Conservation (phyloP, 2,888 invertebrate species). For the Eurytoma adleriae region DNA sequence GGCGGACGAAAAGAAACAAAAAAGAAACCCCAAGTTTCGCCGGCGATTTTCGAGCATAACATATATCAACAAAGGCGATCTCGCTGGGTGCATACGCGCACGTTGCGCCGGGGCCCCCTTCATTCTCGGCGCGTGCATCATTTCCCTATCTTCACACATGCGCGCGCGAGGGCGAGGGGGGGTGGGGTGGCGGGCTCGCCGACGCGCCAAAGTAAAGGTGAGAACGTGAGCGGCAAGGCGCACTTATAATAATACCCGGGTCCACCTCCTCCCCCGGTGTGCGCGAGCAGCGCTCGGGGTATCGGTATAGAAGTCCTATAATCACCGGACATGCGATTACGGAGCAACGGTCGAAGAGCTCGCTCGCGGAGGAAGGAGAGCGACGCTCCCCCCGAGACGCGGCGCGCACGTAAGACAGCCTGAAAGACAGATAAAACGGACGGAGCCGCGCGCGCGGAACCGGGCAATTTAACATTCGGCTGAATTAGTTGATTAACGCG, state of each 20-base stretch:
- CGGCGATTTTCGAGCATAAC: constrained; percentile 21
- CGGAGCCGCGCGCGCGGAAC: constrained; percentile 57
- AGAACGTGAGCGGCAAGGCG: constrained; percentile 57
- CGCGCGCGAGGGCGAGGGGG: neutral
- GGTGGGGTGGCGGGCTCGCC: neutral
- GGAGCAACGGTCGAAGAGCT: constrained; percentile 44
- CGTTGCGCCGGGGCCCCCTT: neutral
- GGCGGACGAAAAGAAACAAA: no score
- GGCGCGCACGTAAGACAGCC: constrained; percentile 12
- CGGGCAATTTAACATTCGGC: constrained; percentile 65
- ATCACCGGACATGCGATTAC: constrained; percentile 68
- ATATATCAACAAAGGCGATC: constrained; percentile 2
- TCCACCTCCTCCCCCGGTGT: constrained; percentile 58
- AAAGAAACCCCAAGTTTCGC: no score
- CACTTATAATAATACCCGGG: constrained; percentile 65
- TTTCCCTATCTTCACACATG: constrained; percentile 29
- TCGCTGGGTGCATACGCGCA: neutral
- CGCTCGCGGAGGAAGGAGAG: constrained; percentile 21
- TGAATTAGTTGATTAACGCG: constrained; percentile 66
- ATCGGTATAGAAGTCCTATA: constrained; percentile 66
- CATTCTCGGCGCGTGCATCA: constrained; percentile 27
- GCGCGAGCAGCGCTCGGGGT: constrained; percentile 40
- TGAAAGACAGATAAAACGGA: constrained; percentile 58
- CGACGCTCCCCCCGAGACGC: neutral
- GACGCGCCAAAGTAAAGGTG: constrained; percentile 38